A percentile compares a stretch with the other conserved stretches of the same genome.
These are phyloP conservation scores for Fregata magnificens DNA, from an alignment of 2,113 vertebrate species.

Conservation along the genomic window DNA sequence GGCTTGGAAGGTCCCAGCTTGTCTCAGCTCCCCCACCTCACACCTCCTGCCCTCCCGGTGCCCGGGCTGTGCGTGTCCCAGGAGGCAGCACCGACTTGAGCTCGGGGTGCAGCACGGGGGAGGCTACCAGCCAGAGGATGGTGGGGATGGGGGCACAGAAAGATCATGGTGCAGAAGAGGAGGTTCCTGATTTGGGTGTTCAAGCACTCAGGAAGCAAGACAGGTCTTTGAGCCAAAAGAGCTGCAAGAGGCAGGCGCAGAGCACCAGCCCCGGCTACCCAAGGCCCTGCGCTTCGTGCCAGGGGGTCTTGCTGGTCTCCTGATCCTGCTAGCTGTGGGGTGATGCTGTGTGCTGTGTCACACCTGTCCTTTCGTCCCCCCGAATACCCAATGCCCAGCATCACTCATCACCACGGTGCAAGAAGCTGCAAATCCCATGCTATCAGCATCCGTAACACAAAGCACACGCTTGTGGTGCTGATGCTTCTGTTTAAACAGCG, in stretches of 20 bases:
- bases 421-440: background rate
- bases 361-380: too few relatives aligned
- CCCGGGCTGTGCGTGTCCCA: rapidly evolving
- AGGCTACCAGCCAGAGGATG: background rate
- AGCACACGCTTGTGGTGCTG: background rate
- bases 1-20: background rate
- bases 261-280: background rate
- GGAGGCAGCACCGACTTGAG: background rate
- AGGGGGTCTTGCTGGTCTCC: background rate
- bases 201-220: rapidly evolving
- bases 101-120: background rate
- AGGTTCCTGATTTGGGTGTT: too few relatives aligned
- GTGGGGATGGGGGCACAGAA: background rate
- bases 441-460: rapidly evolving
- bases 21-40: rapidly evolving
- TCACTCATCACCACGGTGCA: background rate
- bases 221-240: background rate
- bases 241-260: too few relatives aligned
- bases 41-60: rapidly evolving
- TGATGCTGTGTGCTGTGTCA: background rate
- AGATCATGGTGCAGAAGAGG: too few relatives aligned
- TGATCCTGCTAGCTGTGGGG: rapidly evolving
- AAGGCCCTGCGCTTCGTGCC: rapidly evolving
- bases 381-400: background rate
- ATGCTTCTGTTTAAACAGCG: background rate